Percentiles rank a stretch among this genome's conserved stretches.
Evolutionary conservation across 2,113 vertebrate genomes (phyloP).

Genomic region (Lophotis ruficrista): DNA sequence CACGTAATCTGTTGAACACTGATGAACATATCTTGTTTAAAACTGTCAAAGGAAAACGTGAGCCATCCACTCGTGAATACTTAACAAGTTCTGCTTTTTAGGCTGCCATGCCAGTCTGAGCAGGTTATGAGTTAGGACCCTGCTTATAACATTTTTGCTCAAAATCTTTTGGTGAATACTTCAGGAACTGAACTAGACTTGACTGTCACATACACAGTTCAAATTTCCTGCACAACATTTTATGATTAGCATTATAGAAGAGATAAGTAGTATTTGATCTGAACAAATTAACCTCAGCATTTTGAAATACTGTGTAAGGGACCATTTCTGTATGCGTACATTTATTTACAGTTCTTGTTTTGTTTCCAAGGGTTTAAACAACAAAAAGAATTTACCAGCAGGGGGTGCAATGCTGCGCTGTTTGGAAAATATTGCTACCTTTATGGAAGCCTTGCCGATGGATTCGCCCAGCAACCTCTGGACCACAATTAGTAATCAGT

Average conservation of each 20-base stretch:
- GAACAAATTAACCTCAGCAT: neutral
- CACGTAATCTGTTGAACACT: neutral
- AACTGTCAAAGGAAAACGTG: neutral
- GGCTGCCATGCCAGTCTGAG: neutral
- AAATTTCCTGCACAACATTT: neutral
- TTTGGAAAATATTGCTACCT: slow-evolving; percentile 95
- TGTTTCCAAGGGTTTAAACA: slow-evolving; percentile 91
- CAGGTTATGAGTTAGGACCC: neutral
- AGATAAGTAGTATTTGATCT: neutral
- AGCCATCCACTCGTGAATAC: neutral
- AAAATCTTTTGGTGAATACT: neutral
- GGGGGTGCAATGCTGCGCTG: slow-evolving; percentile 96
- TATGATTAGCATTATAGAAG: neutral
- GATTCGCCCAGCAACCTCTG: slow-evolving; percentile 98
- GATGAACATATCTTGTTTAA: neutral
- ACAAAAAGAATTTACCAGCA: slow-evolving; percentile 96
- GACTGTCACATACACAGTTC: neutral
- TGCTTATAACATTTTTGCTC: neutral
- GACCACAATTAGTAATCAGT: slow-evolving; percentile 97
- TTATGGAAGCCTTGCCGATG: slow-evolving; percentile 99
- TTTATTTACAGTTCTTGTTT: neutral
- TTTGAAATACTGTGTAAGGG: neutral
- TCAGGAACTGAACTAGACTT: neutral
- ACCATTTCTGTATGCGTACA: neutral
- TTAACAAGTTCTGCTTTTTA: neutral